Evolutionary conservation across 2,797 vertebrate genomes (phyloP), one percentile per base, ranked within the genome.

Genomic region (Myiotriccus ornatus): DNA sequence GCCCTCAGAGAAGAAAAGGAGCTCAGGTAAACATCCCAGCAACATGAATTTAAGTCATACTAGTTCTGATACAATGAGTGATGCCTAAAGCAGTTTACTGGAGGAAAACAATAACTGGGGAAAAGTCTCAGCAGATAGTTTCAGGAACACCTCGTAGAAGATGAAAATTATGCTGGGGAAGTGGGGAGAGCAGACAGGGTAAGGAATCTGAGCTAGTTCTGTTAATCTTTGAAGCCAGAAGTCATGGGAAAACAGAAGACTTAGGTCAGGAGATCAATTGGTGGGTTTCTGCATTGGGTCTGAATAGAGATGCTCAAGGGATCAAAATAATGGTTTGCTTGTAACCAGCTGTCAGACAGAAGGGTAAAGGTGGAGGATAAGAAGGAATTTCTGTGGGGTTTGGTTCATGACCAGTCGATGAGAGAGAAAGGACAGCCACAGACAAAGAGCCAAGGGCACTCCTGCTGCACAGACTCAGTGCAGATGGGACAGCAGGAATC

Each of bases 391-490:
- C 44, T 32, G 10, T 7, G 7, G n/a, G 41, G 7, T 28, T 73
- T 1, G 1, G 18, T 44, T 81, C n/a, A 50, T 7, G 24, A 64
- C 7, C n/a, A 77, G 19, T 7, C 0, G 4, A 32, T 30, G 22
- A 73, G 37, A 52, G 21, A 69, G 19, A 25, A 57, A 52, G 43
- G 21, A 35, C 34, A 62, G 49, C 23, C 43, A 44, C 27, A 55
- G 62, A 60, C 35, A 14, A 60, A 71, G 53, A 63, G 47, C 2
- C 2, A 77, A 59, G 65, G 32, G 23, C 22, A 10, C 13, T 64
- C 35, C 37, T 69, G 14, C 35, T 55, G 25, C 43, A 14, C 55
- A 81, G 30, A 64, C 17, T 28, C 17, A 17, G 30, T 3, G 22
- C 23, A 12, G 14, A 55, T 5, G 10, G 23, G 46, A 50, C 32